phyloP scores from a whole-genome alignment of 2,888 invertebrate species.

The Sarcophaga variegata region DNA sequence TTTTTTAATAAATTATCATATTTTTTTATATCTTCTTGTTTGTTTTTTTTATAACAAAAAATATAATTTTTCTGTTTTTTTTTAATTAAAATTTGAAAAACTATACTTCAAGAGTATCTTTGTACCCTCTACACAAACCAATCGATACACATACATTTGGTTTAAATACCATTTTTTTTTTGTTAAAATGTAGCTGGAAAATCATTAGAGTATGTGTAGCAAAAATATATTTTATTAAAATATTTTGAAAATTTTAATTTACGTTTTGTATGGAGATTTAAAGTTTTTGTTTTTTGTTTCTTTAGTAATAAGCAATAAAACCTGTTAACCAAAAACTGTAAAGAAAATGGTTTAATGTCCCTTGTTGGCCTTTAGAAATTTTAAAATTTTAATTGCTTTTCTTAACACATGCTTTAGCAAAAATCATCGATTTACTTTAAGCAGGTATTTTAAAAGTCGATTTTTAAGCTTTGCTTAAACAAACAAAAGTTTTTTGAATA shows the following conservation, averaged over 20 bases:
- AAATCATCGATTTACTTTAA: constrained; percentile 54
- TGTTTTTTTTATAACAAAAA: neutral
- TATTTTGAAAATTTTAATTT: too few species aligned
- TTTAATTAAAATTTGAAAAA: neutral
- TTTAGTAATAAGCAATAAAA: neutral
- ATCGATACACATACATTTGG: too few species aligned
- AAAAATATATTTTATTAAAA: too few species aligned
- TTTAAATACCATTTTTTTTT: too few species aligned
- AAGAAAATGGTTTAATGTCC: neutral
- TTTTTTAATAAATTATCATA: neutral
- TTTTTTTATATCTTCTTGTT: constrained; percentile 6
- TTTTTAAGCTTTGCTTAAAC: neutral
- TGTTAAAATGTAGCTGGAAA: too few species aligned
- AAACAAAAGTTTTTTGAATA: neutral
- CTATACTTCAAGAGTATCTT: too few species aligned
- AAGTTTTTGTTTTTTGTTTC: constrained; percentile 15
- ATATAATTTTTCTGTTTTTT: constrained; percentile 1
- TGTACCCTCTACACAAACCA: too few species aligned
- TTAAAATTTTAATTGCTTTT: neutral
- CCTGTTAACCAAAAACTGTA: neutral
- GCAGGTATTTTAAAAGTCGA: constrained; percentile 39
- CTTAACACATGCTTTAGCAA: constrained; percentile 26
- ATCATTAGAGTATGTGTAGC: too few species aligned
- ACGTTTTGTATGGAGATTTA: too few species aligned
- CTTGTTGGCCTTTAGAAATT: neutral